A percentile compares a stretch with the other conserved stretches of the same genome.
phyloP scores from a whole-genome alignment of 2,113 vertebrate genomes.

The Paedocypris sp. region DNA sequence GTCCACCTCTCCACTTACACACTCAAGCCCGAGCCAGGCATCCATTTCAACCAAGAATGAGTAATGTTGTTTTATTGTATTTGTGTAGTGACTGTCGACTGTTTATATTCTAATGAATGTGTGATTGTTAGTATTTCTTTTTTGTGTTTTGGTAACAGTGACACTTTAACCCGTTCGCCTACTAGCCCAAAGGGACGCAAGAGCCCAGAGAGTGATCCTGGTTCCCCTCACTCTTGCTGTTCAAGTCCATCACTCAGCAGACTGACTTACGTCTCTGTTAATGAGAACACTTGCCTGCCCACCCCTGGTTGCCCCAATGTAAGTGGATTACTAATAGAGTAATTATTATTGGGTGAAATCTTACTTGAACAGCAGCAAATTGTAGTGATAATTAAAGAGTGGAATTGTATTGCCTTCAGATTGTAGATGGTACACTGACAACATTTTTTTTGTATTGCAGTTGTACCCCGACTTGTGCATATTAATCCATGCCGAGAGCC shows the following conservation, averaged over 20 bases:
- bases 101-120: too few species aligned
- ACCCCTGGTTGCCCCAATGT: conserved; percentile 44
- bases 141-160: conserved; percentile 29
- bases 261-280: conserved; percentile 77
- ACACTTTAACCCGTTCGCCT: conserved; percentile 32
- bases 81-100: background rate
- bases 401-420: too few species aligned
- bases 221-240: conserved; percentile 52
- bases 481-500: too few species aligned
- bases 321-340: background rate
- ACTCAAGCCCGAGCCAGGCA: conserved; percentile 86
- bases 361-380: too few species aligned
- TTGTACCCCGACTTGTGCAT: too few species aligned
- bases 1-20: conserved; percentile 81
- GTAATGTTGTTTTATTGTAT: conserved; percentile 34
- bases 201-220: conserved; percentile 36
- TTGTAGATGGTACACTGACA: too few species aligned
- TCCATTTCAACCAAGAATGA: conserved; percentile 54
- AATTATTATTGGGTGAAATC: too few species aligned
- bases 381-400: too few species aligned
- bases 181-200: conserved; percentile 35
- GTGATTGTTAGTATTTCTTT: too few species aligned
- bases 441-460: too few species aligned
- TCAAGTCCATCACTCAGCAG: conserved; percentile 69
- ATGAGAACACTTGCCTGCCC: conserved; percentile 51